Evolutionary conservation across 30 jellyfish, hydroid and myxozoan species (phyloP).

Genomic region (Morbakka virulenta): DNA sequence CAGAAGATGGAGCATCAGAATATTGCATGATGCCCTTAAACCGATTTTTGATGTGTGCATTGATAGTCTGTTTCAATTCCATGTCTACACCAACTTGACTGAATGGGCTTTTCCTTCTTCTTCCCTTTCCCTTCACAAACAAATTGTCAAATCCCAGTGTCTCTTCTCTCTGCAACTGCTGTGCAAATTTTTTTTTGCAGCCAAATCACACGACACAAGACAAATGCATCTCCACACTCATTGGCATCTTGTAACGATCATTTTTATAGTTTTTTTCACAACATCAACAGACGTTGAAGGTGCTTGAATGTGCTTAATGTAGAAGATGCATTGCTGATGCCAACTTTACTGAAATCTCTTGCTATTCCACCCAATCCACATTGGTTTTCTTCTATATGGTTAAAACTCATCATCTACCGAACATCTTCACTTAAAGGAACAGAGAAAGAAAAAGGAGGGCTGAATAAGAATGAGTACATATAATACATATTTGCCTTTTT

Average conservation of each 20-base stretch:
- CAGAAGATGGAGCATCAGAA: slow-evolving; percentile 32
- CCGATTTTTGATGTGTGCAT: slow-evolving; percentile 37
- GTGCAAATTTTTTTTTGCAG: slow-evolving; percentile 30
- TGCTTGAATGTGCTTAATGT: slow-evolving; percentile 11
- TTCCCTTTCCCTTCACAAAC: slow-evolving; percentile 45
- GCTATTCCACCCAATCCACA: slow-evolving; percentile 23
- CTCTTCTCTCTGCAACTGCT: slow-evolving; percentile 16
- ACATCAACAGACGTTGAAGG: slow-evolving; percentile 32
- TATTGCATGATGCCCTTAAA: slow-evolving; percentile 28
- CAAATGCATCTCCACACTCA: slow-evolving; percentile 1
- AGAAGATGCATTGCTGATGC: not conserved
- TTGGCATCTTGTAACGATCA: not conserved
- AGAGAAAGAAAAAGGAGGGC: no score
- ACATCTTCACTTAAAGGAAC: not conserved
- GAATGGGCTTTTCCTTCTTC: no score
- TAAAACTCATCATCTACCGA: not conserved
- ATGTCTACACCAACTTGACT: no score
- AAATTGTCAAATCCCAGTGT: slow-evolving; percentile 30
- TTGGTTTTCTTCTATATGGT: not conserved
- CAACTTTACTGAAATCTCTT: slow-evolving; percentile 2
- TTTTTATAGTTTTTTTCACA: slow-evolving; percentile 15
- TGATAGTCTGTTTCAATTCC: slow-evolving; percentile 8
- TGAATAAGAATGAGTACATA: no score
- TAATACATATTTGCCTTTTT: no score
- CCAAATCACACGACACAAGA: slow-evolving; percentile 32